Percentiles rank a stretch among this genome's conserved stretches.
These are phyloP conservation scores for Lepidurus couesii DNA, from an alignment of 1,140 invertebrate species.

Conservation along the genomic window DNA sequence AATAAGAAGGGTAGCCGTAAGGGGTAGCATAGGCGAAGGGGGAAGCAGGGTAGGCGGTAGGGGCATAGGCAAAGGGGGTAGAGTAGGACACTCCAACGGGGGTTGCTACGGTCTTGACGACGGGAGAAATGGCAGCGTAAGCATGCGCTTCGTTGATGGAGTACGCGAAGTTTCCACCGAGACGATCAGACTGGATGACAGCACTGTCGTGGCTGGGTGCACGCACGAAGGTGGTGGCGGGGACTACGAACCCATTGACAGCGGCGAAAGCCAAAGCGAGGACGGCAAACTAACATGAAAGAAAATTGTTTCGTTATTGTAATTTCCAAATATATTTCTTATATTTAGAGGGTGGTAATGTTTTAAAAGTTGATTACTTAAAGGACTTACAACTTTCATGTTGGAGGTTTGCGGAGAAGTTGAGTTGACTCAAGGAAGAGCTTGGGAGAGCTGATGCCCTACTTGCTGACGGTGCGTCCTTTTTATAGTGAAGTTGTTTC, in stretches of 20 bases:
- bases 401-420: slow-evolving; percentile 21
- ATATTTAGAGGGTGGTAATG: no score
- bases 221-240: slow-evolving; percentile 36
- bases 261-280: slow-evolving; percentile 36
- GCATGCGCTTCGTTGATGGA: slow-evolving; percentile 51
- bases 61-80: slow-evolving; percentile 35
- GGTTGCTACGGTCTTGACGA: slow-evolving; percentile 44
- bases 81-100: slow-evolving; percentile 44
- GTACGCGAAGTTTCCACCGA: slow-evolving; percentile 55
- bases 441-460: background rate
- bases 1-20: background rate
- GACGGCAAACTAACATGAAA: slow-evolving; percentile 36
- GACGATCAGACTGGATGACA: slow-evolving; percentile 41
- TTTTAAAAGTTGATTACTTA: no score
- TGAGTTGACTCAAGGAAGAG: slow-evolving; percentile 4
- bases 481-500: background rate
- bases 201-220: slow-evolving; percentile 41
- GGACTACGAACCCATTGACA: slow-evolving; percentile 36
- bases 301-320: background rate
- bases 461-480: background rate
- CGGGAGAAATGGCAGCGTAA: slow-evolving; percentile 48
- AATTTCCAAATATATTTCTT: no score
- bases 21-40: background rate
- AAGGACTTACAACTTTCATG: background rate
- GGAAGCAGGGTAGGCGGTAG: background rate